These are phyloP conservation scores for Tenualosa thibaudeaui DNA, from an alignment of 2,797 vertebrate species.

Conservation along the genomic window DNA sequence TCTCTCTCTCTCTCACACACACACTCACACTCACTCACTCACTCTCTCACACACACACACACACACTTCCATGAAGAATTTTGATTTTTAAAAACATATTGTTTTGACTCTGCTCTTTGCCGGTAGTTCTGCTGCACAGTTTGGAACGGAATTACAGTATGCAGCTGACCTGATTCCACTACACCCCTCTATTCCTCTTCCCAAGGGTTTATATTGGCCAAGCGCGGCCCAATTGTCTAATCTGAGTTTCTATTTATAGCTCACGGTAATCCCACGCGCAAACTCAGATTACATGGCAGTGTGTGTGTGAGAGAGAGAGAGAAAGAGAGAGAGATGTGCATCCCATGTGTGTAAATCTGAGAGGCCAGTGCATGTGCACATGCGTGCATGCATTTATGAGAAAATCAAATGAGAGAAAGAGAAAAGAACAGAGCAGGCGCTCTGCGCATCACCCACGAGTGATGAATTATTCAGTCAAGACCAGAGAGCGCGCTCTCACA, in stretches of 20 bases:
- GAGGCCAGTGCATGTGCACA: neutral
- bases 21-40: neutral
- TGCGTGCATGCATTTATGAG: neutral
- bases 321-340: neutral
- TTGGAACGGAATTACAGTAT: neutral
- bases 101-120: neutral
- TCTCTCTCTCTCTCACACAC: too few species aligned
- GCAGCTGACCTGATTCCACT: neutral
- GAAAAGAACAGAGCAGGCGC: neutral
- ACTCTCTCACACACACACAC: neutral
- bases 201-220: neutral
- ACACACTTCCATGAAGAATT: neutral
- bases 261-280: constrained; percentile 5
- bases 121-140: neutral
- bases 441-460: neutral
- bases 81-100: too few species aligned
- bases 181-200: neutral
- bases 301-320: neutral
- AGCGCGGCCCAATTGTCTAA: constrained; percentile 14
- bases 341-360: neutral
- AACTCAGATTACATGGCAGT: constrained; percentile 16
- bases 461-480: neutral
- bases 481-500: neutral
- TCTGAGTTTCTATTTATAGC: constrained; percentile 12
- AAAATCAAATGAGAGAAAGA: neutral